Percentiles rank a stretch among this genome's conserved stretches.
phyloP scores from a whole-genome alignment of 2,113 vertebrate species.

The Rhinolophus sinicus region DNA sequence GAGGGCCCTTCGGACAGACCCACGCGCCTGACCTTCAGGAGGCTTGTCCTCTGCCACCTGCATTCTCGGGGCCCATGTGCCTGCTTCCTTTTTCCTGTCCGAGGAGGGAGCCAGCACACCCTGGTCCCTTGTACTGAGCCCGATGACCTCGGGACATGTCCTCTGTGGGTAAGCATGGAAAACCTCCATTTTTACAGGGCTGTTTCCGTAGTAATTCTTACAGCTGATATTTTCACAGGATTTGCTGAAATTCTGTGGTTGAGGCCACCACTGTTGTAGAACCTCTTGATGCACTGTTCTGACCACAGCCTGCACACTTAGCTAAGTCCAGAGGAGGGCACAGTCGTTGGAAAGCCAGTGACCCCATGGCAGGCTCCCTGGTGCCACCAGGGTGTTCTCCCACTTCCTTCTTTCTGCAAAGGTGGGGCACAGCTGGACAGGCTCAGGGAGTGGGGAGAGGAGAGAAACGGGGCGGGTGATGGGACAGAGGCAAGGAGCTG shows the following conservation, averaged over 20 bases:
- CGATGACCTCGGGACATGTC: background rate
- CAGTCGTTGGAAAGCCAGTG: background rate
- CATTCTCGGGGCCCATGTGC: accelerated
- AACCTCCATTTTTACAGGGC: background rate
- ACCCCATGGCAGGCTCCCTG: background rate
- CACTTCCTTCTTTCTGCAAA: background rate
- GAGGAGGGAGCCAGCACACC: too few species aligned
- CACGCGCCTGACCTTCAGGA: accelerated
- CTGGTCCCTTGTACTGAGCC: background rate
- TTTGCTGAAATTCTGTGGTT: background rate
- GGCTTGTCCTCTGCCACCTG: background rate
- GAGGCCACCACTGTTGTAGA: background rate
- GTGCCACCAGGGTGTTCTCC: background rate
- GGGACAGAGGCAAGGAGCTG: background rate
- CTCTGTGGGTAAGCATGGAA: background rate
- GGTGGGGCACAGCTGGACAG: background rate
- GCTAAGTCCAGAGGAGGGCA: background rate
- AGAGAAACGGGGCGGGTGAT: too few species aligned
- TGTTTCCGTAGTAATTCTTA: background rate
- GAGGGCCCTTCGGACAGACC: background rate
- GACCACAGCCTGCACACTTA: accelerated
- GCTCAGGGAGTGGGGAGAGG: background rate
- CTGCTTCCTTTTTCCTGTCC: background rate
- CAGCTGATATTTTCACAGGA: background rate
- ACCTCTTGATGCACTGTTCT: background rate